Evolutionary conservation across 1,140 invertebrate genomes (phyloP).

Genomic region (Pectinophora gossypiella): DNA sequence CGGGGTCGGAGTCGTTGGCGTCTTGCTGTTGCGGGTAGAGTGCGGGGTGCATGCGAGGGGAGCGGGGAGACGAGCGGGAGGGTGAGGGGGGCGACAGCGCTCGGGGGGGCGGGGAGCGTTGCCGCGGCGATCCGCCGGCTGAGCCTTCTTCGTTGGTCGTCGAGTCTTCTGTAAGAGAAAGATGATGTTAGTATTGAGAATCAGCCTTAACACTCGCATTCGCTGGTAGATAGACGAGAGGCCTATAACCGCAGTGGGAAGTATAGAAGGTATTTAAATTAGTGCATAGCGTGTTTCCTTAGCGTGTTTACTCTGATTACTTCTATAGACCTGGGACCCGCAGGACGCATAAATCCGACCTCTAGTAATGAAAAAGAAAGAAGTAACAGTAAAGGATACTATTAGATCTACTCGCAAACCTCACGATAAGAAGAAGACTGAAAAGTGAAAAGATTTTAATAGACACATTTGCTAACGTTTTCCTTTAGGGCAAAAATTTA

Average conservation of each 20-base stretch:
- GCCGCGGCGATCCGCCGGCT: conserved; percentile 76
- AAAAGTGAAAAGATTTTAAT: too few species aligned
- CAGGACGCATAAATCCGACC: too few species aligned
- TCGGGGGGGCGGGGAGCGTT: conserved; percentile 64
- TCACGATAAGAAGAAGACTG: too few species aligned
- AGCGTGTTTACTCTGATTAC: too few species aligned
- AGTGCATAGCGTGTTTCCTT: too few species aligned
- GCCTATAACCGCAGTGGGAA: background rate
- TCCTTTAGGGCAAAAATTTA: too few species aligned
- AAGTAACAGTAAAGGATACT: too few species aligned
- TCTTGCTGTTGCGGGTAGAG: conserved; percentile 65
- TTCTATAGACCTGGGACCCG: too few species aligned
- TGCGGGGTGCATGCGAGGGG: conserved; percentile 65
- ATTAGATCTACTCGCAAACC: too few species aligned
- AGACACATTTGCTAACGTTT: too few species aligned
- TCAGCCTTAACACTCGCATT: too few species aligned
- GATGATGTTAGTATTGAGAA: background rate
- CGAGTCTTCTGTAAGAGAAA: conserved; percentile 80
- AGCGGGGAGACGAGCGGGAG: conserved; percentile 52
- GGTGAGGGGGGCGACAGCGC: conserved; percentile 54
- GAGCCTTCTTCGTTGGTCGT: conserved; percentile 80
- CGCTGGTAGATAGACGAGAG: background rate
- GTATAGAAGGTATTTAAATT: background rate
- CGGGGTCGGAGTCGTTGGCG: conserved; percentile 77
- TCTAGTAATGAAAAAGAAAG: too few species aligned